Percentiles rank a stretch among this genome's conserved stretches.
phyloP scores from a whole-genome alignment of 2,113 vertebrate species.

The Chlorocebus sabaeus region DNA sequence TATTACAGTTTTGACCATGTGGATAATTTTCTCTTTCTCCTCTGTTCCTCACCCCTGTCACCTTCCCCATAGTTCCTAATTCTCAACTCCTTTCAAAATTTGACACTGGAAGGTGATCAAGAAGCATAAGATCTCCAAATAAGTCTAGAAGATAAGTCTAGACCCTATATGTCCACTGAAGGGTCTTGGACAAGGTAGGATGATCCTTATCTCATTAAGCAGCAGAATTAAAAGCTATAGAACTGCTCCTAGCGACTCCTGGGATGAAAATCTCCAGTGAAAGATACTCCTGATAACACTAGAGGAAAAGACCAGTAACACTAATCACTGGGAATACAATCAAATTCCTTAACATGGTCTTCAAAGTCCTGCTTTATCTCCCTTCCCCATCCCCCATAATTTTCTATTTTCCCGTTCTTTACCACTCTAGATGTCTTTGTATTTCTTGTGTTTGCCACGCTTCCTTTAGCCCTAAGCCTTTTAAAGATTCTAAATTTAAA shows the following conservation, averaged over 20 bases:
- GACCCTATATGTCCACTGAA: not conserved
- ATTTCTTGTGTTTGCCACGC: not conserved
- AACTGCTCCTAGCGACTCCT: not conserved
- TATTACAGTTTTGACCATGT: not conserved
- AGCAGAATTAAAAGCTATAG: not conserved
- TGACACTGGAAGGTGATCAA: not conserved
- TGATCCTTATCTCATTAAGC: not conserved
- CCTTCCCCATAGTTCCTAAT: not conserved
- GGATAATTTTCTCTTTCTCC: not conserved
- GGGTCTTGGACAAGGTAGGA: not conserved
- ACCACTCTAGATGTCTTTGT: not conserved
- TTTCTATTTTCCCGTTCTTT: not conserved
- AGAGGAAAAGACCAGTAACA: not conserved
- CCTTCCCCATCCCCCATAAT: not conserved
- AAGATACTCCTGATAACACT: not conserved
- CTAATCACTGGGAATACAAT: not conserved
- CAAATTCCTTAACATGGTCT: not conserved
- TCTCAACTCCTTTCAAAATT: not conserved
- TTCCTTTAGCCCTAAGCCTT: not conserved
- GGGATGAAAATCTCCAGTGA: not conserved
- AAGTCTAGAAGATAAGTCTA: not conserved
- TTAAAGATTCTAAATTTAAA: not conserved
- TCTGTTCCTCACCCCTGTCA: not conserved
- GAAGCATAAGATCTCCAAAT: not conserved
- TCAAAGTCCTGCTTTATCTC: not conserved